Evolutionary conservation across 2,888 invertebrate genomes (phyloP).

Genomic region (Tetranychus truncatus): DNA sequence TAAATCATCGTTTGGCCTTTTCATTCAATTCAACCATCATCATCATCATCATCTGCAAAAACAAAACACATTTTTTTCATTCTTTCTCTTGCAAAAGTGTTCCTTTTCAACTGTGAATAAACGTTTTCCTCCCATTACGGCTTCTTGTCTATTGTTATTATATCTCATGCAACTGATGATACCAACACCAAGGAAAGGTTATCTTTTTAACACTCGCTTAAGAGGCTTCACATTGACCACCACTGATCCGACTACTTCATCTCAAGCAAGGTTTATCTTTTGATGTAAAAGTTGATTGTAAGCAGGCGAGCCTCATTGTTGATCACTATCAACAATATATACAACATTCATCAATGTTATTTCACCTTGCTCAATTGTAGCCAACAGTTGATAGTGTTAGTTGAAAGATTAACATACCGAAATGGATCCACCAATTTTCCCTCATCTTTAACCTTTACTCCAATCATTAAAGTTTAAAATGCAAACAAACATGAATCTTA

Average conservation of each 20-base stretch:
- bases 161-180: background rate
- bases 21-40: no score
- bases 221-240: background rate
- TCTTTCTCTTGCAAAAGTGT: background rate
- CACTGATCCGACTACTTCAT: background rate
- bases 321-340: background rate
- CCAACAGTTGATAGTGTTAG: background rate
- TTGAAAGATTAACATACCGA: background rate
- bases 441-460: no score
- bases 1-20: background rate
- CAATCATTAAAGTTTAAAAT: no score
- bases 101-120: background rate
- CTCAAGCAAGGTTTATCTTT: background rate
- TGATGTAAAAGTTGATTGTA: background rate
- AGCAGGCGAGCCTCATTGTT: background rate
- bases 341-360: background rate
- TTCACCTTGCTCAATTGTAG: background rate
- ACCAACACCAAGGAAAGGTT: background rate
- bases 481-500: no score
- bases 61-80: no score
- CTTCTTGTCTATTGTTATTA: background rate
- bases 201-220: background rate
- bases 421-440: no score
- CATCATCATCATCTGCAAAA: no score
- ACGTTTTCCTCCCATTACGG: background rate